Evolutionary conservation across 2,797 vertebrate species (phyloP), one percentile per base, ranked within the genome.

Genomic region (Rhinogobio ventralis): DNA sequence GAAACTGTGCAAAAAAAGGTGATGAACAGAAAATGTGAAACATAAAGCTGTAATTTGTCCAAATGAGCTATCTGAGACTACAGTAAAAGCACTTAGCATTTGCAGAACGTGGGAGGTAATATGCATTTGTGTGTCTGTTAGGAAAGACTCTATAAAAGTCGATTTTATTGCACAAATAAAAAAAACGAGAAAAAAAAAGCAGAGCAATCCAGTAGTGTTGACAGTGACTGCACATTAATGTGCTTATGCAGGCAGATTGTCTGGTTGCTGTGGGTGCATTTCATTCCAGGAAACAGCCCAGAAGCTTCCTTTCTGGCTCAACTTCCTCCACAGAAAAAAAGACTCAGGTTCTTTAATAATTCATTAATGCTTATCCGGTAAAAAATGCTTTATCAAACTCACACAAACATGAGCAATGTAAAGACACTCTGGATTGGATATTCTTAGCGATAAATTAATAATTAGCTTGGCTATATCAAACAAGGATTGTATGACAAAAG

Each of bases 211-310:
- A 81, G 55, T 74, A 62, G 83, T 85, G 36, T 85, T 73, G 72
- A 83, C 76, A 78, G 76, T 86, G 84, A 86, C 88, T 86, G 72
- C 79, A 64, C 57, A 46, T 23, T 76, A 90, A 87, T 84, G 82
- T 88, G 89, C 86, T 88, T 87, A 87, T 67, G 82, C 79, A 79
- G 66, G 86, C 87, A 86, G 86, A 84, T 77, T n/a, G 33, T 77
- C 78, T 84, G 77, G 8, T 74, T 74, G 74, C 66, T 45, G 53
- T 74, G 45, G 49, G 73, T 55, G 79, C 67, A 53, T 36, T 82
- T 62, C 75, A 86, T 69, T 69, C 79, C 82, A 81, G 69, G 64
- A 86, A 80, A 68, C 66, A 76, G 71, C 78, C 82, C 71, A 66
- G 45, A 39, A 30, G 81, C 86, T 87, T 87, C 67, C 82, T 81